phyloP scores from a whole-genome alignment of 2,888 invertebrate genomes.

The Sclerodermus sp. region DNA sequence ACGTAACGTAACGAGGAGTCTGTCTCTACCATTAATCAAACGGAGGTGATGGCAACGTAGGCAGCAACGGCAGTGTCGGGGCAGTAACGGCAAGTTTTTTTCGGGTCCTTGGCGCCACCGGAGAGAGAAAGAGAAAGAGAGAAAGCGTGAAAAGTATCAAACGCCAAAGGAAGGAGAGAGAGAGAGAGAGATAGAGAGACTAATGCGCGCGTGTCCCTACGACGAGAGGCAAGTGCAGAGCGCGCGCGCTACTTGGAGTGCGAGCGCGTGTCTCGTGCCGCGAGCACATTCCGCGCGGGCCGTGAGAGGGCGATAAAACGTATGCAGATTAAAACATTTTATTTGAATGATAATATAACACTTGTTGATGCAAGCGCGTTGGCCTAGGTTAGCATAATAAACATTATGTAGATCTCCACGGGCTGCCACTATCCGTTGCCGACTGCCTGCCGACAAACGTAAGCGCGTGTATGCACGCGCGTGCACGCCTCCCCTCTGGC shows the following conservation, averaged over 20 bases:
- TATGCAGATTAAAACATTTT: constrained; percentile 59
- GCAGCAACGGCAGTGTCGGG: too few species aligned
- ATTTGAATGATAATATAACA: constrained; percentile 59
- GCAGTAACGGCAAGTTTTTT: too few species aligned
- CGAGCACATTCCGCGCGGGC: constrained; percentile 48
- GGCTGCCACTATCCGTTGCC: constrained; percentile 26
- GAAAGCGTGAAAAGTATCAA: not conserved
- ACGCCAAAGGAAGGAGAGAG: too few species aligned
- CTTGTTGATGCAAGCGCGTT: constrained; percentile 58
- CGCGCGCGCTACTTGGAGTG: constrained; percentile 19
- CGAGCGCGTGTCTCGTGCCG: constrained; percentile 50
- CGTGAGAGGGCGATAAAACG: constrained; percentile 56
- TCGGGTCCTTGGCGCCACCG: too few species aligned
- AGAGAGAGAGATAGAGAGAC: not conserved
- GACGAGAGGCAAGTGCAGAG: not conserved
- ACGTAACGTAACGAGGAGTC: too few species aligned
- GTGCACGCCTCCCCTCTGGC: constrained; percentile 9
- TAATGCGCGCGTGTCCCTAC: not conserved
- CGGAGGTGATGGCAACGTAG: too few species aligned
- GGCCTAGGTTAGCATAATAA: constrained; percentile 58
- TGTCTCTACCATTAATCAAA: too few species aligned
- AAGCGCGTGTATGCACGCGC: constrained; percentile 6
- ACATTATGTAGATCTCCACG: constrained; percentile 54
- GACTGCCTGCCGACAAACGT: constrained; percentile 6
- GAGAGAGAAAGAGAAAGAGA: not conserved